Percentiles rank a stretch among this genome's conserved stretches.
These are phyloP conservation scores for Melanocharis versteri DNA, from an alignment of 2,113 vertebrate genomes.

Conservation along the genomic window DNA sequence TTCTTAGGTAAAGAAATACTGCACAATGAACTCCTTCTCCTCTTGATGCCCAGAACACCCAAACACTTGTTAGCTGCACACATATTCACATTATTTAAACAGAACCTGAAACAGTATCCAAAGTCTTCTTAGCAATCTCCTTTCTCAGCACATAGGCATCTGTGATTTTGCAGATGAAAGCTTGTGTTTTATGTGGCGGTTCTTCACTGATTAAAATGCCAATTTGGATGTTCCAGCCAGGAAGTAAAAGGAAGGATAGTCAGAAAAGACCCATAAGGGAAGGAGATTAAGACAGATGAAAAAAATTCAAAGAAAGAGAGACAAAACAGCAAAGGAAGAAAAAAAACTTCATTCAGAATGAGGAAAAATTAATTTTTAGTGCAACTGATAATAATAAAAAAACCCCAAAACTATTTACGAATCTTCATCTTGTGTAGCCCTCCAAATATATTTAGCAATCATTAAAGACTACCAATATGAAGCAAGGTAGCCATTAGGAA, in stretches of 20 bases:
- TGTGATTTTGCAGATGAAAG: neutral
- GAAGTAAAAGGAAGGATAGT: neutral
- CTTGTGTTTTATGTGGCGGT: neutral
- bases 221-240: neutral
- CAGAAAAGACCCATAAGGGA: neutral
- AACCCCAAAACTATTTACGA: neutral
- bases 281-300: neutral
- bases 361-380: neutral
- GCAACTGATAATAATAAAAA: neutral
- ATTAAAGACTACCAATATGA: neutral
- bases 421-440: neutral
- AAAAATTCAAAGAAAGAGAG: neutral
- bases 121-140: neutral
- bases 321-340: neutral
- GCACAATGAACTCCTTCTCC: neutral
- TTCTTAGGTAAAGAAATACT: neutral
- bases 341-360: rapidly evolving
- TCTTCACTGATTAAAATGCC: neutral
- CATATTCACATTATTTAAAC: neutral
- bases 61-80: neutral
- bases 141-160: rapidly evolving
- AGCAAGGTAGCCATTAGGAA: neutral
- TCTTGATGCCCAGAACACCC: neutral
- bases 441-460: neutral
- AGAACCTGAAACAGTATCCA: neutral